These are phyloP conservation scores for Chironex yamaguchii DNA, from an alignment of 30 jellyfish, hydroid and myxozoan species.

Conservation along the genomic window DNA sequence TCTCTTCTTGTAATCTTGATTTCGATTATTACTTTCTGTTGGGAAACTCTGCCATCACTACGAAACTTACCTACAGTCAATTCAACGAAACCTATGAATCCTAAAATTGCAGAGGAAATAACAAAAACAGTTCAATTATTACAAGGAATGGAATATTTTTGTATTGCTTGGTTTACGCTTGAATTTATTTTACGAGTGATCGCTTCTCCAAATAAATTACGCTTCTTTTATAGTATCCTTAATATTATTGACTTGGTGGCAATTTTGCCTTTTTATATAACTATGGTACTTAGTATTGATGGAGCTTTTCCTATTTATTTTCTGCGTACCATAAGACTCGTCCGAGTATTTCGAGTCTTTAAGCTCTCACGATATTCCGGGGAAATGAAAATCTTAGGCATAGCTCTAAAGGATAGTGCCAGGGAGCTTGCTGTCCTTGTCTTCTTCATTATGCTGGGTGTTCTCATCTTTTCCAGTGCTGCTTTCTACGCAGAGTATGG, in stretches of 20 bases:
- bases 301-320: conserved; percentile 83
- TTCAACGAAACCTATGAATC: not conserved
- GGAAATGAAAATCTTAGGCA: conserved; percentile 96
- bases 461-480: conserved; percentile 93
- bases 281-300: conserved; percentile 53
- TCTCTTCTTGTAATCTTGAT: conserved; percentile 74
- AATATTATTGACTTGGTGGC: conserved; percentile 88
- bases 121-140: conserved; percentile 24
- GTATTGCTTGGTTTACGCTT: conserved; percentile 84
- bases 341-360: conserved; percentile 95
- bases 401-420: conserved; percentile 88
- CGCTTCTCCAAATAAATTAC: conserved; percentile 82
- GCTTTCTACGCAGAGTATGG: conserved; percentile 95
- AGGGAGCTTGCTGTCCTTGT: conserved; percentile 91
- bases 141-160: conserved; percentile 72
- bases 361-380: conserved; percentile 95
- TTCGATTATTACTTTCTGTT: conserved; percentile 81
- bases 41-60: conserved; percentile 86
- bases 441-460: conserved; percentile 92
- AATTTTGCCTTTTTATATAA: conserved; percentile 91
- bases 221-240: conserved; percentile 70
- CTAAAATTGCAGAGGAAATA: not conserved
- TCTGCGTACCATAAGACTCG: conserved; percentile 91
- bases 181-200: conserved; percentile 80
- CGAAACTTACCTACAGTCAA: conserved; percentile 24